phyloP scores from a whole-genome alignment of 2,888 invertebrate genomes.

The Crematogaster levior region DNA sequence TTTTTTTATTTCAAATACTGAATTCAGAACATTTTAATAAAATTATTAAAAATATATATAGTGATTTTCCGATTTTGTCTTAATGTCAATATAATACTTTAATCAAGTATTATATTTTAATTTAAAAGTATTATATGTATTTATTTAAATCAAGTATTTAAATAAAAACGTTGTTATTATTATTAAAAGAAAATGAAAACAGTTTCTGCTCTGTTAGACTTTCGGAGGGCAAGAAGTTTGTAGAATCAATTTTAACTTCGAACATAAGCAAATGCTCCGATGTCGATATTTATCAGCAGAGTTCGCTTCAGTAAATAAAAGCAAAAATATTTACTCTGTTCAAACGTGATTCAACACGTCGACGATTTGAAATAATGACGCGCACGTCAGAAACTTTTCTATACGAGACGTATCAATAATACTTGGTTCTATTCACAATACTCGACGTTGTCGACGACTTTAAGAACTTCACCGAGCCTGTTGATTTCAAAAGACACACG shows the following conservation, averaged over 20 bases:
- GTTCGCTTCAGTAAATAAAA: not conserved
- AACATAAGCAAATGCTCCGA: not conserved
- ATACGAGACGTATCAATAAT: constrained; percentile 11
- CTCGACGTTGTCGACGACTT: constrained; percentile 12
- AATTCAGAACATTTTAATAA: not conserved
- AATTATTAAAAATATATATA: not conserved
- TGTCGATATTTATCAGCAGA: not conserved
- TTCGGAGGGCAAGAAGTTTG: not conserved
- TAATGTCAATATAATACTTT: not conserved
- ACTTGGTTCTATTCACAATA: not conserved
- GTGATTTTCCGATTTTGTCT: not conserved
- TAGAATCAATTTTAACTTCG: not conserved
- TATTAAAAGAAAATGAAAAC: not conserved
- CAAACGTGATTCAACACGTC: not conserved
- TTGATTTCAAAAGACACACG: constrained; percentile 38
- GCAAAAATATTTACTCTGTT: constrained; percentile 7
- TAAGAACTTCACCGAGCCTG: constrained; percentile 15
- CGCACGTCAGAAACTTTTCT: constrained; percentile 10
- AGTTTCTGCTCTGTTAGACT: not conserved
- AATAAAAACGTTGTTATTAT: constrained; percentile 9
- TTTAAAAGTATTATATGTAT: too few species aligned
- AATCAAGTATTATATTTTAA: too few species aligned
- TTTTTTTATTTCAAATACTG: not conserved
- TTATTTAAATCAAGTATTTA: constrained; percentile 5
- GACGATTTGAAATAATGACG: constrained; percentile 22